Evolutionary conservation across 2,888 invertebrate genomes (phyloP).

Genomic region (Volucella bombylans): DNA sequence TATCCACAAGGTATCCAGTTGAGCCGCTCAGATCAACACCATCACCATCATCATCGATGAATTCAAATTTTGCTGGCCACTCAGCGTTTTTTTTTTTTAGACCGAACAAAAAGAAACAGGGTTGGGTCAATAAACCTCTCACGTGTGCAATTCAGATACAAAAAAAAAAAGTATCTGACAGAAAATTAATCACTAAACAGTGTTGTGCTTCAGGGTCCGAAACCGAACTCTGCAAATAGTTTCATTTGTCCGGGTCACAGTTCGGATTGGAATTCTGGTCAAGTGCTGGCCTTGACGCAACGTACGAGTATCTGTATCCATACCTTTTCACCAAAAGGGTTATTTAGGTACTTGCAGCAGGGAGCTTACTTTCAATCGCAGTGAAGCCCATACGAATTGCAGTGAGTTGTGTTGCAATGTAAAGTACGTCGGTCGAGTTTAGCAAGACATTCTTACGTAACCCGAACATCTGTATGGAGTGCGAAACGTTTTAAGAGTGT

Average conservation of each 20-base stretch:
- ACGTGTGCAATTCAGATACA: background rate
- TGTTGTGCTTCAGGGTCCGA: conserved; percentile 23
- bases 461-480: conserved; percentile 44
- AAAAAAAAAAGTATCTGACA: background rate
- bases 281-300: conserved; percentile 33
- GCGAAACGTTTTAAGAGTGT: conserved; percentile 42
- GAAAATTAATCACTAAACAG: conserved; percentile 33
- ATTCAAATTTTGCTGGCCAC: conserved; percentile 38
- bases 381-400: conserved; percentile 10
- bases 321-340: conserved; percentile 5
- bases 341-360: background rate
- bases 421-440: conserved; percentile 12
- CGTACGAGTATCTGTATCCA: background rate
- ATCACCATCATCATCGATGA: conserved; percentile 26
- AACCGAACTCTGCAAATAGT: background rate
- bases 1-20: conserved; percentile 14
- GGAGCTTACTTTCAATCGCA: conserved; percentile 4
- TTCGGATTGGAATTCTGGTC: conserved; percentile 5
- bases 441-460: conserved; percentile 42
- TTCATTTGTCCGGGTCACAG: conserved; percentile 5
- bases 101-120: conserved; percentile 19
- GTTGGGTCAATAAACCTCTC: conserved; percentile 35
- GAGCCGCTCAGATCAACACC: background rate
- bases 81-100: conserved; percentile 6
- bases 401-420: conserved; percentile 36